Conservation (phyloP, 1,140 invertebrate genomes). For the Trachymyrmex septentrionalis region DNA sequence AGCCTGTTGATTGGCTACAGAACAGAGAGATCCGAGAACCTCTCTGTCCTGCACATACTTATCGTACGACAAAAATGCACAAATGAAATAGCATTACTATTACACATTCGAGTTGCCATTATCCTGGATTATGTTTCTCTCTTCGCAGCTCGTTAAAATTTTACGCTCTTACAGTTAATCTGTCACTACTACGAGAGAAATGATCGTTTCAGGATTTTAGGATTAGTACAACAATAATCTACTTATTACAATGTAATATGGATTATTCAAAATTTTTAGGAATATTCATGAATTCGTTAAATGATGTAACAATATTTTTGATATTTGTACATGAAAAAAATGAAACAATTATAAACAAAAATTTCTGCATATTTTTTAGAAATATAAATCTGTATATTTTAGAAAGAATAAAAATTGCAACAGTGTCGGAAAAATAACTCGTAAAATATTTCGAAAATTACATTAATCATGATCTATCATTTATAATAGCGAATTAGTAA, state of each 20-base stretch:
- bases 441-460: neutral
- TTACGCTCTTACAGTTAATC: neutral
- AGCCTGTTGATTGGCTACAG: too few species aligned
- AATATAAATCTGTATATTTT: neutral
- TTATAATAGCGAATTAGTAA: neutral
- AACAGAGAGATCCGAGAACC: too few species aligned
- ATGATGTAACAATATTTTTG: neutral
- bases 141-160: slow-evolving; percentile 4
- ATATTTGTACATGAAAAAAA: neutral
- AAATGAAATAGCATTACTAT: neutral
- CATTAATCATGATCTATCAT: neutral
- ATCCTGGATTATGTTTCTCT: neutral
- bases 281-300: neutral
- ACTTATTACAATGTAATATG: neutral
- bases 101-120: neutral
- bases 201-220: neutral
- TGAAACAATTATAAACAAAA: neutral
- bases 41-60: too few species aligned
- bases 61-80: too few species aligned
- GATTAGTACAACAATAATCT: neutral
- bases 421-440: neutral
- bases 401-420: neutral
- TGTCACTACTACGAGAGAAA: neutral
- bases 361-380: neutral
- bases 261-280: neutral